Base-by-base conservation (phyloP, 64 coral and sea anemone genomes). In the Porites australiensis region DNA sequence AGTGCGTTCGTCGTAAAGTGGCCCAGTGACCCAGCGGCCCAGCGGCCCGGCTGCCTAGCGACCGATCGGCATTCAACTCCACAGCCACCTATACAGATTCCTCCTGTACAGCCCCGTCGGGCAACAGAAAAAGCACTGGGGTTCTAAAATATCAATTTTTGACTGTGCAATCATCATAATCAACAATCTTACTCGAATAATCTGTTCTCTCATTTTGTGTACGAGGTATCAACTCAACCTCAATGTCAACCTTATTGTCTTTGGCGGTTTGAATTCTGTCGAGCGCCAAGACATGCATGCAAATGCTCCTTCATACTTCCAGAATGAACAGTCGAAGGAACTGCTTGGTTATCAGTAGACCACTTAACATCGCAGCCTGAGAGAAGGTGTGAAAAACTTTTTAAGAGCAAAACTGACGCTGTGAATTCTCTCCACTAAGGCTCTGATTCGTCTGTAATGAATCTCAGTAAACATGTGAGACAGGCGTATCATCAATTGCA, bases 401-500 rank as follows among this genome's bases (percentile, higher is more conserved):
- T n/a, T 11, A 93, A 93, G 44, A 52, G 83, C 91, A 83, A 64
- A 65, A 64, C 63, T 62, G 13, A 86, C 82, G 48, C 75, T 82
- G 9, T 91, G 46, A 52, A 95, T 76, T 91, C 89, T 81, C 93
- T 86, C 93, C 88, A 90, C 88, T 95, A 55, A 80, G 90, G 20
- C 79, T 90, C 60, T 93, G 91, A 14, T 94, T 74, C 67, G 82
- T 89, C 58, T 89, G 23, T 8, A 90, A 20, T 49, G 43, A 46
- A 79, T 85, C 77, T 70, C 81, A 90, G 55, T 86, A 86, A 4
- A 64, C 86, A 43, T 95, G 82, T 2, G 37, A 77, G 4, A 90
- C 23, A 19, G 79, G 88, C 44, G 43, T 75, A 15, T 73, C 79
- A 61, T 90, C 55, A 48, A 95, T 76, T 12, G 93, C 50, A n/a